Evolutionary conservation across 1,140 invertebrate species (phyloP).

Genomic region (Maniola jurtina): DNA sequence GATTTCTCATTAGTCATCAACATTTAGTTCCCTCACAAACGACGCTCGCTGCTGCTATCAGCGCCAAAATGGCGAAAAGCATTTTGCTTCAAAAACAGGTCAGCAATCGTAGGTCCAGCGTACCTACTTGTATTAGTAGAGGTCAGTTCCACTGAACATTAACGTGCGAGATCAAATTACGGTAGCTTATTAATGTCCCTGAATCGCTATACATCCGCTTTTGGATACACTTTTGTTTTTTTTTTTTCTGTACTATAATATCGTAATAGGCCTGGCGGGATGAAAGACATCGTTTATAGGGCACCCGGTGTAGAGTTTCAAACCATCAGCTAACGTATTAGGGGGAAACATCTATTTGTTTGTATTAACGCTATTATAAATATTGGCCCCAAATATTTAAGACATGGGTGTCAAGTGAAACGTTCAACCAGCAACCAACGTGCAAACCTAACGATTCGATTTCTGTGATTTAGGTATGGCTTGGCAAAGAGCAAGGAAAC

Average conservation of each 20-base stretch:
- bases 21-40: no score
- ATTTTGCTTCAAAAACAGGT: no score
- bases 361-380: conserved; percentile 58
- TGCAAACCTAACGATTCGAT: no score
- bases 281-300: conserved; percentile 69
- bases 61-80: no score
- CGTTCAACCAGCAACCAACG: background rate
- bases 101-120: no score
- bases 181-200: conserved; percentile 56
- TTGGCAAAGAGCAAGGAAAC: no score
- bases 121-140: no score
- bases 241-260: conserved; percentile 46
- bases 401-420: conserved; percentile 20
- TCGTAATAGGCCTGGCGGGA: conserved; percentile 61
- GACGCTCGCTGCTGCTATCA: no score
- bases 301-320: conserved; percentile 60
- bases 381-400: conserved; percentile 35
- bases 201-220: conserved; percentile 55
- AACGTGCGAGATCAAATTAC: conserved; percentile 50
- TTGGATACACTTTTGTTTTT: conserved; percentile 43
- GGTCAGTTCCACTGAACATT: conserved; percentile 1
- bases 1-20: no score
- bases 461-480: no score
- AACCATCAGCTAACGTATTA: conserved; percentile 36
- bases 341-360: conserved; percentile 53